phyloP scores from a whole-genome alignment of 2,797 vertebrate species.

The Miichthys miiuy region DNA sequence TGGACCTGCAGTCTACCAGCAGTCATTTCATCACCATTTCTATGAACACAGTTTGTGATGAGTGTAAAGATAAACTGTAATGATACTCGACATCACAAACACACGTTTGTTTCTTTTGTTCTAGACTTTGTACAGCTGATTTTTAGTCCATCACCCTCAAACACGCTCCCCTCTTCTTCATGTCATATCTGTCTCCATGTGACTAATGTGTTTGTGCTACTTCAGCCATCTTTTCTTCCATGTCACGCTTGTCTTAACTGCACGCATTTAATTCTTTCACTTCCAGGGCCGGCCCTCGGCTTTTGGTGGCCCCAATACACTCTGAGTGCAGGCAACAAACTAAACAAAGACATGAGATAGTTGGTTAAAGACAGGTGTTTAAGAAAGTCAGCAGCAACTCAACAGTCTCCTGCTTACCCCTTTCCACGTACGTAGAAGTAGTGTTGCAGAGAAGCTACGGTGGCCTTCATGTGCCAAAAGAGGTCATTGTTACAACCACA shows the following conservation, averaged over 20 bases:
- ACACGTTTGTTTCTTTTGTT: constrained; percentile 1
- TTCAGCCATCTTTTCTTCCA: neutral
- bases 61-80: constrained; percentile 52
- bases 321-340: too few species aligned
- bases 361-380: too few species aligned
- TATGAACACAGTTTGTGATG: constrained; percentile 34
- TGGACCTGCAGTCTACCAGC: constrained; percentile 63
- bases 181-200: constrained; percentile 1
- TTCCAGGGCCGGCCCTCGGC: too few species aligned
- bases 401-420: too few species aligned
- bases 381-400: too few species aligned
- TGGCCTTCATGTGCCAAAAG: too few species aligned
- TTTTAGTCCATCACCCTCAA: constrained; percentile 1
- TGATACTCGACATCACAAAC: constrained; percentile 53
- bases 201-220: neutral
- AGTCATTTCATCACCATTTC: constrained; percentile 34
- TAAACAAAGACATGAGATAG: too few species aligned
- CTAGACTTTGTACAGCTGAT: constrained; percentile 12
- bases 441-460: too few species aligned
- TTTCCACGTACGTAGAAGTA: too few species aligned
- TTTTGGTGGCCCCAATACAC: too few species aligned
- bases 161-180: constrained; percentile 13
- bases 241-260: constrained; percentile 21
- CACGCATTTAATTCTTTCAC: constrained; percentile 2
- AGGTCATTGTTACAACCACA: too few species aligned